Evolutionary conservation across 2,113 vertebrate genomes (phyloP).

Genomic region (Erythrolamprus reginae): DNA sequence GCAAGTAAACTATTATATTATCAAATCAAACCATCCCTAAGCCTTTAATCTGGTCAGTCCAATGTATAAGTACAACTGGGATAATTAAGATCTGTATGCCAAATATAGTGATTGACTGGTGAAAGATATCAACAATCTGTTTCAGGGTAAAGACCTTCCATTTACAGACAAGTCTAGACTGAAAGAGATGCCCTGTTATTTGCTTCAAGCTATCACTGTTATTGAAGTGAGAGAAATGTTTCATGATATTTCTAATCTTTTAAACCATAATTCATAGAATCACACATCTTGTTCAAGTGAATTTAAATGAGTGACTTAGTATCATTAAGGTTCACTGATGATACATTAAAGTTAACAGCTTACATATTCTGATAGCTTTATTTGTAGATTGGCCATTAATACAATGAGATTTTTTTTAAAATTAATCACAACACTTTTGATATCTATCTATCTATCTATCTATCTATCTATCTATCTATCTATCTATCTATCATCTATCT

Average conservation of each 20-base stretch:
- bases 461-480: accelerated
- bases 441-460: not conserved
- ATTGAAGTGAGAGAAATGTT: not conserved
- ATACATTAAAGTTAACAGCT: not conserved
- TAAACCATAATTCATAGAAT: not conserved
- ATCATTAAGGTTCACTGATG: not conserved
- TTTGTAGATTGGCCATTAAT: not conserved
- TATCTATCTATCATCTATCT: not conserved
- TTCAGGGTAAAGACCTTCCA: not conserved
- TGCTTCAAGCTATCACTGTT: not conserved
- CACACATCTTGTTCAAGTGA: not conserved
- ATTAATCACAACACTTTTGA: not conserved
- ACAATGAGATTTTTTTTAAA: not conserved
- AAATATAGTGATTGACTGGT: not conserved
- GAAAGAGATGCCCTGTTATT: not conserved
- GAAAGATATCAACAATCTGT: not conserved
- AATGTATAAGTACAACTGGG: not conserved
- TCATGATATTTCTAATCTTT: not conserved
- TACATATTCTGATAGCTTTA: not conserved
- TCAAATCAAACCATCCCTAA: not conserved
- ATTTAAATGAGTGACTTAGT: not conserved
- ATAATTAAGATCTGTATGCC: not conserved
- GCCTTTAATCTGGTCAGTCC: not conserved
- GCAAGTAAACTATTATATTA: not conserved
- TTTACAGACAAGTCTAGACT: not conserved